Evolutionary conservation across 2,797 vertebrate species (phyloP), one percentile per base, ranked within the genome.

Genomic region (Steatocranus sp.): DNA sequence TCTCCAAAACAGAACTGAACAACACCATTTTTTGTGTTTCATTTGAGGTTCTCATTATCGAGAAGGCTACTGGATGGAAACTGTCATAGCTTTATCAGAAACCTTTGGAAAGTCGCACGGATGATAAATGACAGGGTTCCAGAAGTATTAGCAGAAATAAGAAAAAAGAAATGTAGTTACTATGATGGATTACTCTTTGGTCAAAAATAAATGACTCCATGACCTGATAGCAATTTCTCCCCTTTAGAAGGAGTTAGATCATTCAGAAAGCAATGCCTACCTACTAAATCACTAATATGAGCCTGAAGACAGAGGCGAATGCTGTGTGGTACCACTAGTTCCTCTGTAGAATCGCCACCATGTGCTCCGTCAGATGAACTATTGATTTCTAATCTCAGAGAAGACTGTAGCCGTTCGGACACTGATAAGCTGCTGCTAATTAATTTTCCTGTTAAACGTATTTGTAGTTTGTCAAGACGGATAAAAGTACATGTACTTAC

Each of bases 51-150:
- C 17, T 73, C 7, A 48, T 30, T n/a, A n/a, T 73, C 7, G 0
- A 25, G 56, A 46, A 25, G 4, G 14, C 23, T 8, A 20, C 73
- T 50, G 38, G 38, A 78, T 81, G 27, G 58, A 79, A 78, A 78
- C 14, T 18, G 8, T 61, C 18, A 54, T 20, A n/a, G 27, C 36
- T 83, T 85, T 68, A 77, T 78, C 43, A 82, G 38, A 83, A 58
- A 58, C 46, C 5, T 41, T 34, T n/a, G 2, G 10, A 9, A 66
- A 66, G 46, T 25, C 3, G 3, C 20, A 10, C 2, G 2, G 11
- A 76, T 90, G 88, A 91, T 86, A 77, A 87, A 93, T 80, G 82
- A 85, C 27, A 30, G 25, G 8, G 15, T 77, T 84, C 41, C 25
- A 63, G 51, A 86, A 76, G 76, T 83, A 61, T 78, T 82, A 61